Percentiles rank a stretch among this genome's conserved stretches.
phyloP scores from a whole-genome alignment of 92 coral and sea anemone species.

The Zoanthus solanderi region DNA sequence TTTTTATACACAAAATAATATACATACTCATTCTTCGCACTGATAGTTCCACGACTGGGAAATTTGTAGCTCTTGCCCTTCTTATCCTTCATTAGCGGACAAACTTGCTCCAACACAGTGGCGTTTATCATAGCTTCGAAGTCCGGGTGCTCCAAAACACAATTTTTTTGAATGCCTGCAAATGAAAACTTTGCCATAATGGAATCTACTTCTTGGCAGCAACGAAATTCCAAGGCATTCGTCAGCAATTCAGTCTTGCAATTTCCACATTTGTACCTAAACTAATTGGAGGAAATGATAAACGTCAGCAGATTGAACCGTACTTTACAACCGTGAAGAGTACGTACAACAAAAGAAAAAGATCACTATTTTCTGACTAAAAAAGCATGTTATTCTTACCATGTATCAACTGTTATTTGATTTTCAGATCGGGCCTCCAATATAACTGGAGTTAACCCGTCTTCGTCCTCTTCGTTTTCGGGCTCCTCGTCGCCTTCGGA shows the following conservation, averaged over 20 bases:
- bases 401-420: neutral
- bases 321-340: too few relatives aligned
- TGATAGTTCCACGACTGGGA: constrained; percentile 31
- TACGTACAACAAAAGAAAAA: neutral
- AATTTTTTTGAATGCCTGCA: constrained; percentile 24
- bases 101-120: constrained; percentile 46
- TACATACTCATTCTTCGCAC: too few relatives aligned
- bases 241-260: constrained; percentile 29
- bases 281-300: neutral
- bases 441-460: neutral
- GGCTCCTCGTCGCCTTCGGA: too few relatives aligned
- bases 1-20: too few relatives aligned
- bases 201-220: constrained; percentile 50
- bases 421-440: neutral
- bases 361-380: neutral
- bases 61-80: constrained; percentile 41
- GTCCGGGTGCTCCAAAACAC: constrained; percentile 44
- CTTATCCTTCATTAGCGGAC: constrained; percentile 44
- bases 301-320: neutral
- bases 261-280: constrained; percentile 26
- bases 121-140: constrained; percentile 49
- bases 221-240: constrained; percentile 49
- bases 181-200: constrained; percentile 10
- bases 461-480: too few relatives aligned
- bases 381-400: neutral